Evolutionary conservation across 2,113 vertebrate genomes (phyloP).

Genomic region (Mohoua ochrocephala): DNA sequence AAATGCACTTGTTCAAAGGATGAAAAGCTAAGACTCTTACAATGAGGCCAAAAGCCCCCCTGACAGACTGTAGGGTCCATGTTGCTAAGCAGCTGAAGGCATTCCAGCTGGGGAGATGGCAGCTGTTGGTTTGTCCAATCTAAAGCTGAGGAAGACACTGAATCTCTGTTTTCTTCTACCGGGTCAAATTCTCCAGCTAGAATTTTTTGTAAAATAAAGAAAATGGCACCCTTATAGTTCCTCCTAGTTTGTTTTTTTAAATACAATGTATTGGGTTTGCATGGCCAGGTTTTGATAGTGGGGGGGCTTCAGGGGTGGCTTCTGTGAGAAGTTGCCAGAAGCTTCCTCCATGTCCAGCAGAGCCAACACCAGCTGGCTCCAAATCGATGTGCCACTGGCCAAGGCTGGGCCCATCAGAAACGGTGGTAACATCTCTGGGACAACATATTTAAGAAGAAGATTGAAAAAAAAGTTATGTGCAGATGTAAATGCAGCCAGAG

Average conservation of each 20-base stretch:
- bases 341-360: neutral
- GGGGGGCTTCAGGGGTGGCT: too few species aligned
- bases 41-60: neutral
- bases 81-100: neutral
- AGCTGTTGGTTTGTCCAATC: neutral
- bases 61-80: neutral
- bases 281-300: neutral
- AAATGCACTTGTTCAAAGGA: neutral
- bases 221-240: neutral
- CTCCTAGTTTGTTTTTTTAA: neutral
- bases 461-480: too few species aligned
- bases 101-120: neutral
- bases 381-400: fast-evolving
- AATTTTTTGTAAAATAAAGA: neutral
- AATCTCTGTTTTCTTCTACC: neutral
- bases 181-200: neutral
- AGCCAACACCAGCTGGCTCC: neutral
- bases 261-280: neutral
- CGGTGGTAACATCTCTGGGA: neutral
- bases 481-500: neutral
- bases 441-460: neutral
- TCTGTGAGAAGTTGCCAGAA: neutral
- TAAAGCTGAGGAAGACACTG: neutral
- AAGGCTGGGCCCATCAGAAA: neutral
- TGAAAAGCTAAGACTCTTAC: neutral